Conservation (phyloP, 2,113 vertebrate genomes). For the Corythaeola cristata region DNA sequence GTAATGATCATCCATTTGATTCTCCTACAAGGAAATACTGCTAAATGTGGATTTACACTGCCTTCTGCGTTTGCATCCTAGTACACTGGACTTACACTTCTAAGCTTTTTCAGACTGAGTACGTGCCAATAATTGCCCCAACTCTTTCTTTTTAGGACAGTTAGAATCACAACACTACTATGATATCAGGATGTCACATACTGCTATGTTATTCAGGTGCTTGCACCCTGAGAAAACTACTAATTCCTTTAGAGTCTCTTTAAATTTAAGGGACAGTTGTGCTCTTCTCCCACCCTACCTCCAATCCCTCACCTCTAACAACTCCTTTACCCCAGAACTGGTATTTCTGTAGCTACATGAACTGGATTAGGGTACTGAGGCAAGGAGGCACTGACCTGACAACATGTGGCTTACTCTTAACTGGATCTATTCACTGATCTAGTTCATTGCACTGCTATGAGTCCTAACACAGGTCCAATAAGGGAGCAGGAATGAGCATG, state of each 20-base stretch:
- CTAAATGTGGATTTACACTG: not conserved
- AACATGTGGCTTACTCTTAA: not conserved
- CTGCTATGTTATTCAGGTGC: not conserved
- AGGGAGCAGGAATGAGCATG: not conserved
- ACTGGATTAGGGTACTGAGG: not conserved
- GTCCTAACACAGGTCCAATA: accelerated
- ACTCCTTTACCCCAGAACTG: not conserved
- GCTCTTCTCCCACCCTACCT: not conserved
- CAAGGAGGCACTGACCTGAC: not conserved
- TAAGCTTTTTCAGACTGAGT: not conserved
- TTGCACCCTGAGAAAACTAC: not conserved
- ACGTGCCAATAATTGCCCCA: not conserved
- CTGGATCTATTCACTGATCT: not conserved
- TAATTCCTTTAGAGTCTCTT: not conserved
- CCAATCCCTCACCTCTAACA: not conserved
- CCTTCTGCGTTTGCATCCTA: not conserved
- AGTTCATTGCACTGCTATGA: not conserved
- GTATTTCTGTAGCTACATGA: not conserved
- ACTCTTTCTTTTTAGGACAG: not conserved
- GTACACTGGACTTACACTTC: not conserved
- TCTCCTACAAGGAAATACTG: not conserved
- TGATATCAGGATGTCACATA: not conserved
- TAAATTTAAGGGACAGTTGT: not conserved
- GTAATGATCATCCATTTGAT: not conserved
- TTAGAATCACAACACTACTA: not conserved